Evolutionary conservation across 2,113 vertebrate genomes (phyloP), one percentile per base, ranked within the genome.

Genomic region (Tricholaema leucomelas): DNA sequence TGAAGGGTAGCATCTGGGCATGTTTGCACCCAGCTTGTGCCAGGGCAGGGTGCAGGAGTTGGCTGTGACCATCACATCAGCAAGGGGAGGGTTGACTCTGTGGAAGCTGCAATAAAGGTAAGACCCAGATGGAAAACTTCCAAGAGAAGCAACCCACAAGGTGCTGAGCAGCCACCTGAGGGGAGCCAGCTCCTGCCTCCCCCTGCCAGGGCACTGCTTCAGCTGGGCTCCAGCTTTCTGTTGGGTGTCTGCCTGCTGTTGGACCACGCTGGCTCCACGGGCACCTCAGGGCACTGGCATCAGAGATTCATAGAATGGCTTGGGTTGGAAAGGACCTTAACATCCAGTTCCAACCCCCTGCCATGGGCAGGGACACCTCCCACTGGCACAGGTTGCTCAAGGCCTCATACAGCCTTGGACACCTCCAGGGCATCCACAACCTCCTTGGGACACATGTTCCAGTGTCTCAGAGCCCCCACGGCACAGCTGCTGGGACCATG

Each of bases 41-140:
- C 19, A 3, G 77, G 73, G 28, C 69, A 66, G 6, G 12, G 80
- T 7, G 5, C 38, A 11, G 61, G 80, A 71, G 31, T 20, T 2
- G 31, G 60, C 52, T 0, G 2, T 65, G 75, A 59, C 42, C 0
- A 0, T 33, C 11, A 2, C 21, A 35, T 8, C 35, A 28, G n/a
- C 31, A 28, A 8, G 25, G 36, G 46, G 8, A 3, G 30, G n/a
- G 12, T 24, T 71, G 63, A 33, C 20, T 19, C 1, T 0, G 17
- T 56, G 17, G 8, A 31, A 38, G 15, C 42, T 0, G 0, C 33
- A 18, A 35, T 81, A 9, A 85, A 66, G 65, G 54, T 44, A 69
- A 90, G 48, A n/a, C 44, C 35, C 66, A 18, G 76, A 8, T 52
- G 46, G 25, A 56, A 74, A 82, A 24, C 2, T 1, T 25, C 13